Evolutionary conservation across 1,140 invertebrate species (phyloP).

Genomic region (Pararge aegeria): DNA sequence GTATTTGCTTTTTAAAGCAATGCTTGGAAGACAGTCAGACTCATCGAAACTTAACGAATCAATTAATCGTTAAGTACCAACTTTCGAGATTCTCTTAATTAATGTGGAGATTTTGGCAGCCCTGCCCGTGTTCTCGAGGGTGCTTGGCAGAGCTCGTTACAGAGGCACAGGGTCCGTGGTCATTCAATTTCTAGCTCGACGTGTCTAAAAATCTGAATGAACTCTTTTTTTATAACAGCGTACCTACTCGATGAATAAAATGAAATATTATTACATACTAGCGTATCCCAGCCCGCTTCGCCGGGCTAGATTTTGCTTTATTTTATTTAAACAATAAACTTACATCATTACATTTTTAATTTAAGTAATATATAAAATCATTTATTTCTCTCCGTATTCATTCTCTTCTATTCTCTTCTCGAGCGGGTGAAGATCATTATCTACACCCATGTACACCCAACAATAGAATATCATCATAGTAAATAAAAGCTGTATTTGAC

Average conservation of each 20-base stretch:
- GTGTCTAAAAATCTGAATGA: neutral
- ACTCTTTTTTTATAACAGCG: neutral
- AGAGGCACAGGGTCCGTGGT: constrained; percentile 25
- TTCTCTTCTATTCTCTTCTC: no score
- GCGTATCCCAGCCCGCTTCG: no score
- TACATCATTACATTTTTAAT: no score
- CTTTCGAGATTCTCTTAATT: constrained; percentile 33
- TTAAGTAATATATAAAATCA: no score
- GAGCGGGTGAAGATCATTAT: no score
- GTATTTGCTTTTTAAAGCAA: neutral
- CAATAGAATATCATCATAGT: no score
- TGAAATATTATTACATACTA: no score
- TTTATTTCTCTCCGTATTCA: no score
- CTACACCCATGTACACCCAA: no score
- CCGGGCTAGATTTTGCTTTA: no score
- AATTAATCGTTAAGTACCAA: constrained; percentile 19
- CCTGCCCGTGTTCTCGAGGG: constrained; percentile 36
- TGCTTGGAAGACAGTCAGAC: neutral
- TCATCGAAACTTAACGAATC: neutral
- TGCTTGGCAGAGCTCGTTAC: constrained; percentile 35
- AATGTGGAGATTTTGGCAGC: constrained; percentile 36
- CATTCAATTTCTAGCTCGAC: neutral
- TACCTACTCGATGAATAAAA: neutral
- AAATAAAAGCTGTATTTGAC: no score
- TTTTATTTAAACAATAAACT: no score